Evolutionary conservation across 2,797 vertebrate genomes (phyloP), one percentile per base, ranked within the genome.

Genomic region (Gymnocypris eckloni): DNA sequence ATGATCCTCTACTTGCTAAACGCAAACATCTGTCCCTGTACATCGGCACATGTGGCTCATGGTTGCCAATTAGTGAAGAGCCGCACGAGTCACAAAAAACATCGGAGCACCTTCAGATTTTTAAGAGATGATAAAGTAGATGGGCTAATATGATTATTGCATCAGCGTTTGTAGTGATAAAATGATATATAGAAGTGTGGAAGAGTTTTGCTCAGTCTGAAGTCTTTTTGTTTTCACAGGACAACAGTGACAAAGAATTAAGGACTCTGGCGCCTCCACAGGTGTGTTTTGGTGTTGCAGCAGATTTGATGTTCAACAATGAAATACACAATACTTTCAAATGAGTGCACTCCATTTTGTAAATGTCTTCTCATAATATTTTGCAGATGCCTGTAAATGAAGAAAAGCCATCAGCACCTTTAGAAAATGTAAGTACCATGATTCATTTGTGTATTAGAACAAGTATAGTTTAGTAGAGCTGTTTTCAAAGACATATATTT

Each of bases 301-400:
- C 7, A 37, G 1, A 67, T 43, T 28, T 56, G 7, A 39, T 20
- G 3, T 9, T 18, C 7, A 41, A 8, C 18, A 20, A 22, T 50
- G 11, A 81, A 33, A 33, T 33, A 33, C 10, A 54, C 3, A 2
- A 28, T 2, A 71, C 11, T 33, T 50, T 22, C 79, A 52, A 37
- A 52, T 82, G 4, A 54, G n/a, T 43, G 25, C 8, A 25, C 3
- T 37, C 8, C 20, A 33, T 54, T 69, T 25, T 67, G 4, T 28
- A 82, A 92, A 91, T 93, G 87, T 91, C 90, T 92, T 71, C 88
- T 88, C 90, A 90, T 84, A 41, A 56, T 67, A 91, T 90, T 92
- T 92, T 90, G 91, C 93, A 95, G 95, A 93, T 95, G 92, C 93
- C 93, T 93, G 91, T 91, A 92, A 92, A 89, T 48, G 94, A 93